A percentile compares a stretch with the other conserved stretches of the same genome.
Evolutionary conservation across 2,888 invertebrate genomes (phyloP).

Genomic region (Lithodes maja): DNA sequence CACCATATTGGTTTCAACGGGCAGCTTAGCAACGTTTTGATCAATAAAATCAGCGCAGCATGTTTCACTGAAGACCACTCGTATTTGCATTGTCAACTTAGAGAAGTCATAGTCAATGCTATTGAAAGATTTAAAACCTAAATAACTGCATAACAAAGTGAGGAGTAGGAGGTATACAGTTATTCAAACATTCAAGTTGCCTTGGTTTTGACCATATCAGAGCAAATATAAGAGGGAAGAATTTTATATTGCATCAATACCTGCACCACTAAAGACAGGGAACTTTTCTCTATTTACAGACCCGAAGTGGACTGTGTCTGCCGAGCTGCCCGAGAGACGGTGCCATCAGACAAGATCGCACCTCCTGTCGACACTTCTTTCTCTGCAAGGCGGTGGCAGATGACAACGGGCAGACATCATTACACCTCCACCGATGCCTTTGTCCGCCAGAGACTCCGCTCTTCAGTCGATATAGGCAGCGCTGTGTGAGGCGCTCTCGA

Average conservation of each 20-base stretch:
- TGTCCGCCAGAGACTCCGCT: constrained; percentile 16
- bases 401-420: background rate
- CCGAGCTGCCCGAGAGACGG: constrained; percentile 36
- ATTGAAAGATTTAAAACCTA: too few species aligned
- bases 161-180: too few species aligned
- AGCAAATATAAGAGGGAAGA: too few species aligned
- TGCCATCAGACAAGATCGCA: constrained; percentile 29
- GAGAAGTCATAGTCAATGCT: too few species aligned
- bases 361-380: constrained; percentile 53
- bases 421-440: constrained; percentile 35
- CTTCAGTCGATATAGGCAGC: constrained; percentile 32
- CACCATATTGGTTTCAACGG: too few species aligned
- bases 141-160: too few species aligned
- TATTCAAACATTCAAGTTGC: too few species aligned
- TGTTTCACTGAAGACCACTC: too few species aligned
- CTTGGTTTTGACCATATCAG: too few species aligned
- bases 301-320: constrained; percentile 41
- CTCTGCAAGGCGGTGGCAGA: constrained; percentile 28
- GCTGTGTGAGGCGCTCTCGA: constrained; percentile 7
- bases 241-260: background rate
- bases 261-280: background rate
- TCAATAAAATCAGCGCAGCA: too few species aligned
- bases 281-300: constrained; percentile 6
- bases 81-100: too few species aligned
- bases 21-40: too few species aligned